Percentiles rank a stretch among this genome's conserved stretches.
phyloP scores from a whole-genome alignment of 2,888 invertebrate species.

The Pseudococcus longispinus region DNA sequence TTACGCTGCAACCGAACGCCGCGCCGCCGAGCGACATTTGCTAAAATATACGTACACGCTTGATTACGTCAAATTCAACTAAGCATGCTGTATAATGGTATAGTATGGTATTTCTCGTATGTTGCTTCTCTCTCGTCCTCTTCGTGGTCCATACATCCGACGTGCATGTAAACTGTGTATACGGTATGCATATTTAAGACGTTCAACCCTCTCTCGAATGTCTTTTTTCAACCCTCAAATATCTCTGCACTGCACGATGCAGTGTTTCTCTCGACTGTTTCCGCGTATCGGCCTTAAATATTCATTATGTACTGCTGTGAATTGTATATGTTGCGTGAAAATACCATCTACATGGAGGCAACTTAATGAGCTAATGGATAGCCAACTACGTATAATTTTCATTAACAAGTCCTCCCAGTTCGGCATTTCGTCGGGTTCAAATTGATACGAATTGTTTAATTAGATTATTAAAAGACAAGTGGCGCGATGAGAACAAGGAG shows the following conservation, averaged over 20 bases:
- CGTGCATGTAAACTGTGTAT: background rate
- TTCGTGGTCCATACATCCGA: background rate
- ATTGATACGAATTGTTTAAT: background rate
- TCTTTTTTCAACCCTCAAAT: constrained; percentile 5
- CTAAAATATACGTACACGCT: constrained; percentile 41
- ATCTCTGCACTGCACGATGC: background rate
- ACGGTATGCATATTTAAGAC: background rate
- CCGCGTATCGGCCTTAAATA: background rate
- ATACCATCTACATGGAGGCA: background rate
- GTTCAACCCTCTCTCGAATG: background rate
- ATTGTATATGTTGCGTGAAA: background rate
- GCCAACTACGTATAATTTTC: background rate
- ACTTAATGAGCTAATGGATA: constrained; percentile 1
- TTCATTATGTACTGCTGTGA: background rate
- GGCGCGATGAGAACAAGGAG: background rate
- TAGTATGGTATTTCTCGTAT: background rate
- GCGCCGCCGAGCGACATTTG: background rate
- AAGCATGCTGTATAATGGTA: background rate
- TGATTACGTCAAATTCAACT: constrained; percentile 49
- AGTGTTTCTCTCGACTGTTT: background rate
- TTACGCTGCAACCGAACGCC: constrained; percentile 1
- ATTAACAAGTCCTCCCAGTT: background rate
- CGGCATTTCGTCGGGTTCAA: background rate
- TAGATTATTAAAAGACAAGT: background rate
- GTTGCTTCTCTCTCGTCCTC: background rate